Base-by-base conservation (phyloP, 2,797 vertebrate species). In the Caiman crocodilus region DNA sequence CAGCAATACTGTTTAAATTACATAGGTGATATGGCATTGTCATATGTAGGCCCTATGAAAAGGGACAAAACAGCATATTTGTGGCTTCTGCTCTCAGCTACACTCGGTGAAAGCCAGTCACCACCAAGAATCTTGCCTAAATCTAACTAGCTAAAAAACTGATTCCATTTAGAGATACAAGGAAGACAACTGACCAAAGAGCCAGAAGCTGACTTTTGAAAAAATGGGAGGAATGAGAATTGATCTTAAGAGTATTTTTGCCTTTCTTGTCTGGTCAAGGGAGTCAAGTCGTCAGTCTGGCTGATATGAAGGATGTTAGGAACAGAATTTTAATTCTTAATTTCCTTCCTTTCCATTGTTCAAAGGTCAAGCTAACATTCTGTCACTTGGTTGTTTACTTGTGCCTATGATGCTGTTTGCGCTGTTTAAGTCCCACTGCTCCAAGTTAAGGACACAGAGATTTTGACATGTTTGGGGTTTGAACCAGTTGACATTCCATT, bases 341-440 rank as follows among this genome's bases (percentile, higher is more conserved):
- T 42, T 42, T 42, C 42, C 42, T 42, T 42, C 42, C 42, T 42
- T 42, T 42, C 42, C 42, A 42, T 42, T 42, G 42, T 42, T 42
- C 42, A 42, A 9, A 42, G 42, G 42, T 42, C 79, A 80, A 4
- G 17, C 60, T 86, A 14, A 55, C 89, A 20, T 84, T 55, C 50
- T 87, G 32, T 74, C 26, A 87, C 71, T 76, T 55, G 14, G 76
- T 84, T 79, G 56, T 75, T 91, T 75, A 13, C 94, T 28, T 84
- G 67, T 89, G 67, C 42, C 69, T 4, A 42, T 42, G 42, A 42
- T 42, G 42, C 7, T 42, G 42, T 42, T 42, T 42, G 42, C 3
- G 9, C 42, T 42, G 42, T 42, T 10, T 42, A 42, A 42, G 42
- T 42, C 42, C 42, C 10, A 50, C 10, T 50, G 42, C 42, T 50